Conservation (phyloP, 2,888 invertebrate genomes). For the Drosophila dives region DNA sequence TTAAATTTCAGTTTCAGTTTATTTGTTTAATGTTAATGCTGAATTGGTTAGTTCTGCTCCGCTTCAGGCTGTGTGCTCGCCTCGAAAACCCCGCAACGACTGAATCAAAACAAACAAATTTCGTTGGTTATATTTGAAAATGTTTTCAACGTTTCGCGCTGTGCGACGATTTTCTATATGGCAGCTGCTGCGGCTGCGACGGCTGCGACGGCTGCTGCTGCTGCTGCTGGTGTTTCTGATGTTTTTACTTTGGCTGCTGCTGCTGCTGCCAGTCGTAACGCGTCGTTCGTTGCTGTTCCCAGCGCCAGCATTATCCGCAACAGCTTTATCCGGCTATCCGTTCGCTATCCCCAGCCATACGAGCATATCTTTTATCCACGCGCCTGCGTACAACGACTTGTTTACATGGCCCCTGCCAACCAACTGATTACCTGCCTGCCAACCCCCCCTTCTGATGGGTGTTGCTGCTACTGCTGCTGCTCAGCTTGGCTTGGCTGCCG, state of each 20-base stretch:
- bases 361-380: slow-evolving; percentile 53
- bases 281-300: slow-evolving; percentile 57
- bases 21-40: slow-evolving; percentile 39
- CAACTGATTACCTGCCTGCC: slow-evolving; percentile 30
- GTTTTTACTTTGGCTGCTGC: slow-evolving; percentile 20
- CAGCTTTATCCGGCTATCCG: slow-evolving; percentile 60
- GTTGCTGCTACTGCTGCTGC: slow-evolving; percentile 2
- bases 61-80: slow-evolving; percentile 63
- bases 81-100: slow-evolving; percentile 81
- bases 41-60: slow-evolving; percentile 8
- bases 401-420: slow-evolving; percentile 63
- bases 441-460: too few species aligned
- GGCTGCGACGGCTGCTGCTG: background rate
- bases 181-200: slow-evolving; percentile 15
- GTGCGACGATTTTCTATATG: slow-evolving; percentile 26
- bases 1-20: slow-evolving; percentile 11
- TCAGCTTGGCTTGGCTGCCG: slow-evolving; percentile 29
- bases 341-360: slow-evolving; percentile 8
- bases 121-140: slow-evolving; percentile 80
- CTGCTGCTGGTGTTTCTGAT: slow-evolving; percentile 13
- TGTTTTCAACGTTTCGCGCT: slow-evolving; percentile 33
- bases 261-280: slow-evolving; percentile 3
- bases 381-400: slow-evolving; percentile 61
- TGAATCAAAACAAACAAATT: slow-evolving; percentile 82
- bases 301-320: slow-evolving; percentile 51